A percentile compares a stretch with the other conserved stretches of the same genome.
phyloP scores from a whole-genome alignment of 53 echinoderm and acorn worm genomes.

The Mesocentrotus franciscanus region DNA sequence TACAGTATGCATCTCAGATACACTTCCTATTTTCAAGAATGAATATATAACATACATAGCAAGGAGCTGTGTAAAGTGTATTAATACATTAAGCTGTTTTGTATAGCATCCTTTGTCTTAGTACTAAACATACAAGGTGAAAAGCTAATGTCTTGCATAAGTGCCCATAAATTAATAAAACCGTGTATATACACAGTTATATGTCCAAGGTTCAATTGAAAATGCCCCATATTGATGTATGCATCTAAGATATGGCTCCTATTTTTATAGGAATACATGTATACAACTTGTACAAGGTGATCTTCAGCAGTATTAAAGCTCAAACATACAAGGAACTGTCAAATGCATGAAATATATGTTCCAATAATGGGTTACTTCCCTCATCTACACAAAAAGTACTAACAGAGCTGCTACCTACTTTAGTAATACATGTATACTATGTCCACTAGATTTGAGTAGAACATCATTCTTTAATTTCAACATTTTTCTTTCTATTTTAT shows the following conservation, averaged over 20 bases:
- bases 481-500: too few relatives aligned
- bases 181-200: not conserved
- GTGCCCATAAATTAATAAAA: not conserved
- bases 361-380: too few relatives aligned
- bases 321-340: not conserved
- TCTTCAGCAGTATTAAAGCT: not conserved
- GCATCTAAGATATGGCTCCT: not conserved
- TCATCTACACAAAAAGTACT: not conserved
- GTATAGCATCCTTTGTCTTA: not conserved
- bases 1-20: too few relatives aligned
- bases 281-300: not conserved
- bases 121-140: conserved; percentile 8
- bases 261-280: not conserved
- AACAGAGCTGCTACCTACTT: not conserved
- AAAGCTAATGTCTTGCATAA: not conserved
- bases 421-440: too few relatives aligned
- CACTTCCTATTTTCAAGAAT: too few relatives aligned
- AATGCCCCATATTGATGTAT: not conserved
- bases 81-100: too few relatives aligned
- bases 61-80: too few relatives aligned
- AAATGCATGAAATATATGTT: not conserved
- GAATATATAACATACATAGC: too few relatives aligned
- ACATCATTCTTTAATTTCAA: not conserved
- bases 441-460: not conserved
- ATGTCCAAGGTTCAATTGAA: not conserved